phyloP scores from a whole-genome alignment of 2,888 invertebrate species.

The Scaptomyza reducta region DNA sequence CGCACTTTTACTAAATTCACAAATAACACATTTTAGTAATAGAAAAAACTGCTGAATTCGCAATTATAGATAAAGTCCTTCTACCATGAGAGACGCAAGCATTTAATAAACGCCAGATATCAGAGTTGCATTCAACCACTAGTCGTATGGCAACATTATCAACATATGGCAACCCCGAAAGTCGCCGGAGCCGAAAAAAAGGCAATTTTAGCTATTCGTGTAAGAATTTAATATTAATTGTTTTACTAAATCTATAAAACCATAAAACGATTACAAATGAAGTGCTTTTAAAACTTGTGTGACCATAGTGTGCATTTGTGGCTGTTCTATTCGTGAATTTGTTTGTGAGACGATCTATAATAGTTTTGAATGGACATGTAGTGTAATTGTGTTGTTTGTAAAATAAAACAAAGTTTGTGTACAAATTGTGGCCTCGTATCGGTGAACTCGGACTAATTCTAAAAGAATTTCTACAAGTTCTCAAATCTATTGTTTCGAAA shows the following conservation, averaged over 20 bases:
- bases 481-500: not conserved
- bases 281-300: not conserved
- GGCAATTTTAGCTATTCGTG: slow-evolving; percentile 11
- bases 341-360: slow-evolving; percentile 12
- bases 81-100: slow-evolving; percentile 13
- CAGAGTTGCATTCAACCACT: slow-evolving; percentile 39
- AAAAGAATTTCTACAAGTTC: not conserved
- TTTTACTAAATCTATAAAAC: not conserved
- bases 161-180: slow-evolving; percentile 39
- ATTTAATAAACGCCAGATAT: slow-evolving; percentile 31
- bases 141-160: slow-evolving; percentile 18
- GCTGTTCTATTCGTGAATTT: not conserved
- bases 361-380: slow-evolving; percentile 4
- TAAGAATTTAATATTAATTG: slow-evolving; percentile 11
- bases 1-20: slow-evolving; percentile 5
- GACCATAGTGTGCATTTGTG: not conserved
- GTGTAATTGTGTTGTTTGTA: slow-evolving; percentile 42
- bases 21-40: slow-evolving; percentile 1
- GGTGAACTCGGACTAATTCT: not conserved
- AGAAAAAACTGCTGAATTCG: slow-evolving; percentile 7
- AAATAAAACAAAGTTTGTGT: slow-evolving; percentile 45
- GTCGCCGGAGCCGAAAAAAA: slow-evolving; percentile 57
- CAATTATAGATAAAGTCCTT: slow-evolving; percentile 7
- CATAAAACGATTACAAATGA: not conserved
- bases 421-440: slow-evolving; percentile 25